These are phyloP conservation scores for Polyommatus icarus DNA, from an alignment of 2,888 invertebrate genomes.

Conservation along the genomic window DNA sequence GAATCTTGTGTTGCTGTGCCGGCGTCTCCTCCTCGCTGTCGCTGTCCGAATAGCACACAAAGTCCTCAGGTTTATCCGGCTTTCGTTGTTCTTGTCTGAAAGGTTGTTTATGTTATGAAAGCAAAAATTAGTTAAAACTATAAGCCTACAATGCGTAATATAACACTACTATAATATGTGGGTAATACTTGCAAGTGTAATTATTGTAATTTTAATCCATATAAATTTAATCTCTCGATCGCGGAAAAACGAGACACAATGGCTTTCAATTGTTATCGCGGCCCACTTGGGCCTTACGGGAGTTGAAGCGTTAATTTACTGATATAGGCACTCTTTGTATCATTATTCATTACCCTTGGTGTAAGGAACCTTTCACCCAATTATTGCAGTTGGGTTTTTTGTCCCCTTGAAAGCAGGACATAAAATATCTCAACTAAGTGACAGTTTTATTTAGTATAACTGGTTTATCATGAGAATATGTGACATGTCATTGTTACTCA, in stretches of 20 bases:
- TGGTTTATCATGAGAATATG: not conserved
- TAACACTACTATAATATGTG: too few relatives aligned
- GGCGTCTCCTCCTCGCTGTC: constrained; percentile 92
- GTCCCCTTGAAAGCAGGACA: not conserved
- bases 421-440: not conserved
- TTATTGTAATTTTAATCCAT: too few relatives aligned
- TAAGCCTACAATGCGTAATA: too few relatives aligned
- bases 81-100: constrained; percentile 86
- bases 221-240: too few relatives aligned
- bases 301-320: too few relatives aligned
- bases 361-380: not conserved
- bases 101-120: constrained; percentile 13
- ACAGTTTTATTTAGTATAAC: not conserved
- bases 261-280: too few relatives aligned
- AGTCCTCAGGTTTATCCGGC: constrained; percentile 94
- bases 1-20: constrained; percentile 84
- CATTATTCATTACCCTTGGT: too few relatives aligned
- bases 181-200: too few relatives aligned
- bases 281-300: too few relatives aligned
- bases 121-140: not conserved
- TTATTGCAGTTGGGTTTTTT: not conserved
- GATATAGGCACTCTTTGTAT: too few relatives aligned
- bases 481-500: constrained; percentile 1
- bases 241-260: too few relatives aligned
- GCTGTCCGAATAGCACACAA: constrained; percentile 93